Evolutionary conservation across 2,797 vertebrate genomes (phyloP).

Genomic region (Parambassis ranga): DNA sequence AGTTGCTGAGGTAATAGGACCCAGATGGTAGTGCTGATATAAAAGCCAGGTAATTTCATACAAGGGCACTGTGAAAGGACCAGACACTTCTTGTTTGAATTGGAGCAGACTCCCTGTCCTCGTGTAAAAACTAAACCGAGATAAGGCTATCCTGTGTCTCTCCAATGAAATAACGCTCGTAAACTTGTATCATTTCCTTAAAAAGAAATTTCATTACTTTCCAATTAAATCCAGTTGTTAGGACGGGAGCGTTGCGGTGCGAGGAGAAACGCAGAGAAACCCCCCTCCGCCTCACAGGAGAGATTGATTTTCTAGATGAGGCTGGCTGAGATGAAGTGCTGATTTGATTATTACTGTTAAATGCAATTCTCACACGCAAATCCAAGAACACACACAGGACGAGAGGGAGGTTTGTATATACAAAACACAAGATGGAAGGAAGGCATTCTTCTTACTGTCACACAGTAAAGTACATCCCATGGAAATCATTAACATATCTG

Average conservation of each 20-base stretch:
- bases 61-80: conserved; percentile 42
- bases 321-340: conserved; percentile 10
- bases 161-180: conserved; percentile 32
- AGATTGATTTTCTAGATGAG: conserved; percentile 44
- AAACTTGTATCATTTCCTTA: conserved; percentile 53
- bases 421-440: too few species aligned
- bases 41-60: conserved; percentile 73
- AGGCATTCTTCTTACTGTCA: too few species aligned
- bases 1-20: conserved; percentile 61
- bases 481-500: too few species aligned
- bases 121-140: conserved; percentile 35
- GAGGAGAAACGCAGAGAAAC: conserved; percentile 8
- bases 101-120: conserved; percentile 16
- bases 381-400: background rate
- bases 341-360: conserved; percentile 38
- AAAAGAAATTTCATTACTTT: conserved; percentile 61
- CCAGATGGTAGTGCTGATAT: conserved; percentile 74
- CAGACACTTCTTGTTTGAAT: conserved; percentile 44
- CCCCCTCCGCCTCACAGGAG: conserved; percentile 9
- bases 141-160: conserved; percentile 50
- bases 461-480: too few species aligned
- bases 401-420: background rate
- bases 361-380: conserved; percentile 15
- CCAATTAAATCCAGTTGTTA: conserved; percentile 48
- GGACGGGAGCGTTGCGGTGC: conserved; percentile 5